Conservation (phyloP, 2,113 vertebrate species). For the Athene cunicularia region DNA sequence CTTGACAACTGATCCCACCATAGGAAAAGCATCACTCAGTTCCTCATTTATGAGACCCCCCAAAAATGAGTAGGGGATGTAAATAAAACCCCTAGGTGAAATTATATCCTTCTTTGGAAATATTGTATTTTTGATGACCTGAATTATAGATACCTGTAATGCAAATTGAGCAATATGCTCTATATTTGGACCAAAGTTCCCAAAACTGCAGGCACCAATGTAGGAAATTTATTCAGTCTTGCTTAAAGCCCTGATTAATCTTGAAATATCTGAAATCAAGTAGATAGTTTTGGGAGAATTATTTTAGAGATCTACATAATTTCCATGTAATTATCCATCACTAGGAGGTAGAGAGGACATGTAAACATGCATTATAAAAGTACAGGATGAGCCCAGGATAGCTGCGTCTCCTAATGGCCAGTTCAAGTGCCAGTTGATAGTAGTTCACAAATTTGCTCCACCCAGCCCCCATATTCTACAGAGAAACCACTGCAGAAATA, state of each 20-base stretch:
- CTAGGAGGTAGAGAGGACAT: background rate
- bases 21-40: background rate
- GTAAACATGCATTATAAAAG: background rate
- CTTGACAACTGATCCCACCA: background rate
- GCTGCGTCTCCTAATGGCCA: background rate
- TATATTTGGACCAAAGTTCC: background rate
- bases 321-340: background rate
- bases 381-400: background rate
- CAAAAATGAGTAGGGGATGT: rapidly evolving
- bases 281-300: background rate
- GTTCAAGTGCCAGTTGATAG: background rate
- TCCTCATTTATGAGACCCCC: background rate
- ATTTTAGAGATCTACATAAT: background rate
- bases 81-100: background rate
- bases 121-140: background rate
- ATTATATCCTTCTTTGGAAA: background rate
- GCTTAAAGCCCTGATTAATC: background rate
- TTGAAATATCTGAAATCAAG: background rate
- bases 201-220: background rate
- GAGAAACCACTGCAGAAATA: background rate
- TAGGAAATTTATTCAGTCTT: background rate
- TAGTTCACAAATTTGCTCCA: background rate
- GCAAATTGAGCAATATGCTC: background rate
- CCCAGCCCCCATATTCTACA: background rate
- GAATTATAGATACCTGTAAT: background rate